phyloP scores from a whole-genome alignment of 2,797 vertebrate genomes.

The Eutrigla gurnardus region DNA sequence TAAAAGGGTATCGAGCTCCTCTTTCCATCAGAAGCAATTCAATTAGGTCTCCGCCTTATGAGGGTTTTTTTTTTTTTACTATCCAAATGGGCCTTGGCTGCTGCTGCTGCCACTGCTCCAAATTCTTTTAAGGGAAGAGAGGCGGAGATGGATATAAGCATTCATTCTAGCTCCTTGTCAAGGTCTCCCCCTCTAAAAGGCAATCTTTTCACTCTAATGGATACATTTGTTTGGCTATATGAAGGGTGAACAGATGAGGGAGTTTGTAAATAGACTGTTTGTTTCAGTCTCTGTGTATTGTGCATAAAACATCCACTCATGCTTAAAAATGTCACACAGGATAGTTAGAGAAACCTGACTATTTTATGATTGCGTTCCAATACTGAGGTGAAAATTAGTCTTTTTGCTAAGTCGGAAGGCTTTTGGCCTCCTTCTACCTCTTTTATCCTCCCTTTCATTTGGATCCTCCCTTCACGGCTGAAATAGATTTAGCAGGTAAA shows the following conservation, averaged over 20 bases:
- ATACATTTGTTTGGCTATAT: conserved; percentile 57
- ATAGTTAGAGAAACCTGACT: conserved; percentile 18
- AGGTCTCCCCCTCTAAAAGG: conserved; percentile 61
- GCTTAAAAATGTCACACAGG: conserved; percentile 28
- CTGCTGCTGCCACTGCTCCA: conserved; percentile 38
- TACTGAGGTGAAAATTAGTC: neutral
- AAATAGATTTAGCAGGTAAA: conserved; percentile 21
- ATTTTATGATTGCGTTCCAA: conserved; percentile 32
- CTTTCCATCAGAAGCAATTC: conserved; percentile 76
- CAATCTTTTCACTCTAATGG: conserved; percentile 68
- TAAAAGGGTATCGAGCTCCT: conserved; percentile 72
- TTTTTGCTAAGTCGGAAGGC: conserved; percentile 28
- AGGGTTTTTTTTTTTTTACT: conserved; percentile 57
- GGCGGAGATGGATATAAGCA: conserved; percentile 33
- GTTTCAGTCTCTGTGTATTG: conserved; percentile 23
- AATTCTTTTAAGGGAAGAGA: conserved; percentile 51
- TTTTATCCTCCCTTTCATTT: conserved; percentile 36
- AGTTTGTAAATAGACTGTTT: conserved; percentile 52
- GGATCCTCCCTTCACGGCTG: neutral
- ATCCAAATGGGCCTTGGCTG: conserved; percentile 69
- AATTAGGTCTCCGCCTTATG: conserved; percentile 73
- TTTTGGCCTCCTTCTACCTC: conserved; percentile 24
- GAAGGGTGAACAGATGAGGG: conserved; percentile 46
- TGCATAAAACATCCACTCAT: conserved; percentile 14
- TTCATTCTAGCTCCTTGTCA: conserved; percentile 63